Evolutionary conservation across 2,888 invertebrate species (phyloP).

Genomic region (Tenthredo mesomela): DNA sequence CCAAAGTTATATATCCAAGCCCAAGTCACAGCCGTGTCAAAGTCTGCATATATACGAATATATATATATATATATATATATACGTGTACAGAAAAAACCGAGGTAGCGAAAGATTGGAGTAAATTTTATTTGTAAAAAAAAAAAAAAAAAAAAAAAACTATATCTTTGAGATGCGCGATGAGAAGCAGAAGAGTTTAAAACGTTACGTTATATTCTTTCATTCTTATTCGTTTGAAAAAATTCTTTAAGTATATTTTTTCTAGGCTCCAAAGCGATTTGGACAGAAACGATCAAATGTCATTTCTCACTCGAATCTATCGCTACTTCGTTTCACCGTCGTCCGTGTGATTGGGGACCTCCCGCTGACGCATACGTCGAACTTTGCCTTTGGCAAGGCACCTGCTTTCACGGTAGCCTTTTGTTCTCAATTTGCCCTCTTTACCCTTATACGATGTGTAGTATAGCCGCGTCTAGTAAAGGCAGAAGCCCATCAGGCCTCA

Average conservation of each 20-base stretch:
- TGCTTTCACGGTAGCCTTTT: conserved; percentile 61
- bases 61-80: background rate
- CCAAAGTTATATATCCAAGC: conserved; percentile 6
- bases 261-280: background rate
- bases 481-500: conserved; percentile 35
- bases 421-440: conserved; percentile 54
- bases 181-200: background rate
- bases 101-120: conserved; percentile 4
- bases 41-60: background rate
- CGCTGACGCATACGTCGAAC: conserved; percentile 64
- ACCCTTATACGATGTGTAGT: conserved; percentile 42
- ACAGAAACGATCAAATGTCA: background rate
- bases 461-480: conserved; percentile 19
- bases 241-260: too few species aligned
- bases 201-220: background rate
- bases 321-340: conserved; percentile 24
- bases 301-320: conserved; percentile 13
- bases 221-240: too few species aligned
- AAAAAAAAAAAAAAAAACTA: background rate
- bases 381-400: conserved; percentile 65
- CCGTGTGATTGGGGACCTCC: conserved; percentile 66
- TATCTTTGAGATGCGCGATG: background rate
- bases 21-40: conserved; percentile 28
- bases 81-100: background rate
- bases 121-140: too few species aligned